These are phyloP conservation scores for Tachysurus fulvidraco DNA, from an alignment of 2,113 vertebrate species.

Conservation along the genomic window DNA sequence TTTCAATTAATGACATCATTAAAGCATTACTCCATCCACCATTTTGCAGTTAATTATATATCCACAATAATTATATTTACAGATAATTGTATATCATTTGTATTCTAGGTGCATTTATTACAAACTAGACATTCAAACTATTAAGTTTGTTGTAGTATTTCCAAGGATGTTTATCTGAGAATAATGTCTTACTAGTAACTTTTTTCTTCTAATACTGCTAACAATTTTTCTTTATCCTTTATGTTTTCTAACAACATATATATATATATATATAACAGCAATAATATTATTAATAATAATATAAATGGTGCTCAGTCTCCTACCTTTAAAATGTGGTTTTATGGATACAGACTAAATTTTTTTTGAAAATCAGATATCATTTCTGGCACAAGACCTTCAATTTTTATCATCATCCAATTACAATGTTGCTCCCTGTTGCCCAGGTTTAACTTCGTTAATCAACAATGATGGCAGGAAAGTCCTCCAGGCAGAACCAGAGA, in stretches of 20 bases:
- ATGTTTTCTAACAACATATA: too few relatives aligned
- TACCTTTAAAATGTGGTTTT: neutral
- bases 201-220: neutral
- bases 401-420: constrained; percentile 14
- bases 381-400: neutral
- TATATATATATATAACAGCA: too few relatives aligned
- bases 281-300: neutral
- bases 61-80: neutral
- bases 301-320: neutral
- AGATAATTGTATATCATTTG: neutral
- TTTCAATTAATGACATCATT: neutral
- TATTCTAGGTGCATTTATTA: neutral
- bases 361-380: neutral
- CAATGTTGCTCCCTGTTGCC: constrained; percentile 9
- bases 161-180: neutral
- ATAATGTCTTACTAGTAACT: neutral
- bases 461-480: constrained; percentile 59
- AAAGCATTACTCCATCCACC: too few relatives aligned
- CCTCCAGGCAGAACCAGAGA: constrained; percentile 52
- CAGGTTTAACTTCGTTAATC: constrained; percentile 47
- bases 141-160: neutral
- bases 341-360: neutral
- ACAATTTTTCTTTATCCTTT: neutral
- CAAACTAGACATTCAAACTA: neutral
- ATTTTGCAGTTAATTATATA: neutral